Conservation (phyloP, 2,888 invertebrate genomes). For the Notodromas monacha region DNA sequence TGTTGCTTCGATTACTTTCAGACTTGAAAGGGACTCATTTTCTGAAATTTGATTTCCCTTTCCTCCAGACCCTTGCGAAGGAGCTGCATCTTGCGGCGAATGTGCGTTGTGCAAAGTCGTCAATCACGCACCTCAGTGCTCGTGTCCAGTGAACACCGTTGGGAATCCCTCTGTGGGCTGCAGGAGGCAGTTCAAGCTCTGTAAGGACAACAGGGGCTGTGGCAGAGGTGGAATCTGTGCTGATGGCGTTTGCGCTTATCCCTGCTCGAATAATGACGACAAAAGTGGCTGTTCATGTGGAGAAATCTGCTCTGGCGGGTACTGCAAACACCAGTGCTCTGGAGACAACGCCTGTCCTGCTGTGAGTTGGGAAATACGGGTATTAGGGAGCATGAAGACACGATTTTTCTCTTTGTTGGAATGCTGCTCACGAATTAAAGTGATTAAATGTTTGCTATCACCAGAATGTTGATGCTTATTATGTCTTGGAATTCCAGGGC, state of each 20-base stretch:
- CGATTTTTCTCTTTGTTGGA: neutral
- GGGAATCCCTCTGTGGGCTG: conserved; percentile 32
- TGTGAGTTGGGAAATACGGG: too few relatives aligned
- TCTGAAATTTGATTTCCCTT: conserved; percentile 5
- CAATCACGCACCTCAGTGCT: conserved; percentile 35
- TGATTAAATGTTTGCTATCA: too few relatives aligned
- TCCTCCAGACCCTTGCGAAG: conserved; percentile 35
- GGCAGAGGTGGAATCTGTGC: conserved; percentile 26
- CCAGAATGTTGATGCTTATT: too few relatives aligned
- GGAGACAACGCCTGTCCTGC: conserved; percentile 26
- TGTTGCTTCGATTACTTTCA: too few relatives aligned
- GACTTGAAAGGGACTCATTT: neutral
- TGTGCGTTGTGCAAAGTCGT: conserved; percentile 44
- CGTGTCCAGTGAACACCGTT: conserved; percentile 27
- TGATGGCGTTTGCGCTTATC: conserved; percentile 33
- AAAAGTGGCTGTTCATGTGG: conserved; percentile 58
- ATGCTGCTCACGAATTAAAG: neutral
- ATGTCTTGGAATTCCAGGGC: too few relatives aligned
- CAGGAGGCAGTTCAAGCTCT: conserved; percentile 16
- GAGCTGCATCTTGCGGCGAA: conserved; percentile 36
- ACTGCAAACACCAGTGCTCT: conserved; percentile 37
- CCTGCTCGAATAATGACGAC: conserved; percentile 27
- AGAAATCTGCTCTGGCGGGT: conserved; percentile 35
- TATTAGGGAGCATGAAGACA: too few relatives aligned
- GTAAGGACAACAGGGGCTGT: conserved; percentile 10